Base-by-base conservation (phyloP, 2,888 invertebrate genomes). In the Tetranychus piercei region DNA sequence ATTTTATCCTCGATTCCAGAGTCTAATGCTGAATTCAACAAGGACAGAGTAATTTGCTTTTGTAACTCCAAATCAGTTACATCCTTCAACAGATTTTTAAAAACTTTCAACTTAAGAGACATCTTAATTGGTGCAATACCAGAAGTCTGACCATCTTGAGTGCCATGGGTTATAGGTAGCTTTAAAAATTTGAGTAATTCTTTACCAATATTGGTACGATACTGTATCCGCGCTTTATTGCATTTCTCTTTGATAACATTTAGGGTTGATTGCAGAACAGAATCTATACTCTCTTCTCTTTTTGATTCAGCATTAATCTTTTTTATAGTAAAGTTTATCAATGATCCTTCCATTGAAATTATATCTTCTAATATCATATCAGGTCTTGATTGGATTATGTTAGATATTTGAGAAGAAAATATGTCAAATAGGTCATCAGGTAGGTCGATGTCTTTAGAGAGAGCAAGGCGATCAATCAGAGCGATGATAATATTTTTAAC, bases 401-500 rank as follows among this genome's bases (percentile, higher is more conserved):
- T 90, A 1, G 94, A 92, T 5, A 97, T 93, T 85, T 99, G 97
- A 80, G 94, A 91, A 1, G 95, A 96, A 83, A 99, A 99, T 65
- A 97, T 94, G 81, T 97, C 95, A 83, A 99, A 99, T 66, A 99
- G 85, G 81, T 94, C 90, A 81, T 97, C 95, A 83, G 99, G 99
- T 23, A 99, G 85, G 81, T 94, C 90, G 20, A 96, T 92, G 80
- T 94, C 92, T 76, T 89, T 86, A 44, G 92, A 79, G 23, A 77
- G 77, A 20, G 79, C 79, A 23, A 79, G 74, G 20, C 78, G 77
- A 82, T 99, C 96, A 80, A 99, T 97, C 55, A 99, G 85, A 1
- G 95, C 91, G 78, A 96, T 96, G 77, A 99, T 93, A 77, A 99
- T 94, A 82, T 95, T 96, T 84, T 97, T 97, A 8, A 97, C 95